A percentile compares a stretch with the other conserved stretches of the same genome.
Conservation (phyloP, 2,888 invertebrate species). For the Gonocerus acuteangulatus region DNA sequence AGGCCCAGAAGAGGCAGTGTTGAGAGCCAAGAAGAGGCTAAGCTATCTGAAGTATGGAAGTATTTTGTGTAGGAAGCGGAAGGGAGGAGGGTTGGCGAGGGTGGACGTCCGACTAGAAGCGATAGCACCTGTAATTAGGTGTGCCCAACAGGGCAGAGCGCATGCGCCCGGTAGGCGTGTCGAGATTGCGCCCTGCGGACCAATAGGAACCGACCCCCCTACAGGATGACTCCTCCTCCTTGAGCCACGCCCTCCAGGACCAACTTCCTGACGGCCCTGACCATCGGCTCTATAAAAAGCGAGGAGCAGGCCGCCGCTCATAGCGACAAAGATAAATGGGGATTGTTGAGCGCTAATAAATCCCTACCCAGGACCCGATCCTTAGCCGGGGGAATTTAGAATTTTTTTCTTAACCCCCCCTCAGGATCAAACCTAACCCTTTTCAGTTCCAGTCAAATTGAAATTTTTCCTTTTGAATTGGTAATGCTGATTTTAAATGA, state of each 20-base stretch:
- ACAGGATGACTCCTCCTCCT: not conserved
- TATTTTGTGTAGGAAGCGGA: too few species aligned
- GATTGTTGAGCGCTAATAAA: conserved; percentile 6
- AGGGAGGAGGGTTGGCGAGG: too few species aligned
- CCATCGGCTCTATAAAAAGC: too few species aligned
- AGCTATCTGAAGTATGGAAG: too few species aligned
- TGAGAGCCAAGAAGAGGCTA: too few species aligned
- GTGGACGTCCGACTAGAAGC: too few species aligned
- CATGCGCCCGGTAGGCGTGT: conserved; percentile 21
- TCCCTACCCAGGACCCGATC: not conserved
- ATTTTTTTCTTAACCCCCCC: conserved; percentile 13
- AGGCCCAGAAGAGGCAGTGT: too few species aligned
- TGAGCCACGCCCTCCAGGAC: not conserved
- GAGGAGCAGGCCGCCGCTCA: not conserved
- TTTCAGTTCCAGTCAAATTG: conserved; percentile 4
- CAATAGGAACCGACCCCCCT: not conserved
- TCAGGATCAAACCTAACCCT: conserved; percentile 1
- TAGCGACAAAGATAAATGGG: conserved; percentile 22
- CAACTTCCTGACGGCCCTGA: not conserved
- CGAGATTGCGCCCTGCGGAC: not conserved
- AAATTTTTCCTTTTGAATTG: conserved; percentile 13
- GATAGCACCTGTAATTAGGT: too few species aligned
- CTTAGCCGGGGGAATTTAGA: not conserved
- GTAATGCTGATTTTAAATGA: not conserved
- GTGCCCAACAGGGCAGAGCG: not conserved